Percentiles rank a stretch among this genome's conserved stretches.
phyloP scores from a whole-genome alignment of 2,113 vertebrate species.

The Tringa solitaria region DNA sequence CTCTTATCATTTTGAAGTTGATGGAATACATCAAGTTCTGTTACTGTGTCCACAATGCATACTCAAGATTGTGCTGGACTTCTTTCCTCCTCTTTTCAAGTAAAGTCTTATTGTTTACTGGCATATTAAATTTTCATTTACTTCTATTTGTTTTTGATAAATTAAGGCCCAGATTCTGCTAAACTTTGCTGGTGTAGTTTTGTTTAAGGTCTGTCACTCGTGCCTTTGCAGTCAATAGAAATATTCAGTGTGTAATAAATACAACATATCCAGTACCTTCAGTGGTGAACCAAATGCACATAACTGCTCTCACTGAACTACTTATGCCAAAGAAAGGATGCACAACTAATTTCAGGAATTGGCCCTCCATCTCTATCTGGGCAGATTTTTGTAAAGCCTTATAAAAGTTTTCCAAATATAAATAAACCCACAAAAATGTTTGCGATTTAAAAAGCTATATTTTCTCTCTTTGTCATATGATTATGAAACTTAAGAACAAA shows the following conservation, averaged over 20 bases:
- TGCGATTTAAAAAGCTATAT: not conserved
- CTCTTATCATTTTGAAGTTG: not conserved
- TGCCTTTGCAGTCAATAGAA: not conserved
- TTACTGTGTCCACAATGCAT: not conserved
- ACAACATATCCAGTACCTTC: not conserved
- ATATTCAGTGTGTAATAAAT: not conserved
- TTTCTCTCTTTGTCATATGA: not conserved
- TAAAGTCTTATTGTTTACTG: not conserved
- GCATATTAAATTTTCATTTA: not conserved
- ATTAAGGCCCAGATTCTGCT: not conserved
- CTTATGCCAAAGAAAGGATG: not conserved
- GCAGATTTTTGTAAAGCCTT: not conserved
- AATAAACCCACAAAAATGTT: constrained; percentile 21
- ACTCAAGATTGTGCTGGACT: not conserved
- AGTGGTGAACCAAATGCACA: not conserved
- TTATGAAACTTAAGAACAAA: constrained; percentile 15
- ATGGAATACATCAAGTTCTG: not conserved
- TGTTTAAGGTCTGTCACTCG: not conserved
- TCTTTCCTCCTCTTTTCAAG: not conserved
- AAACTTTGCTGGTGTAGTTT: not conserved
- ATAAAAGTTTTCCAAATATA: not conserved
- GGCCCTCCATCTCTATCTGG: not conserved
- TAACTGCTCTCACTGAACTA: not conserved
- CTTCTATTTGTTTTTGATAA: not conserved
- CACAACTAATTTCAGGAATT: not conserved